phyloP scores from a whole-genome alignment of 2,797 vertebrate genomes.

The Parauchenoglanis ngamensis region DNA sequence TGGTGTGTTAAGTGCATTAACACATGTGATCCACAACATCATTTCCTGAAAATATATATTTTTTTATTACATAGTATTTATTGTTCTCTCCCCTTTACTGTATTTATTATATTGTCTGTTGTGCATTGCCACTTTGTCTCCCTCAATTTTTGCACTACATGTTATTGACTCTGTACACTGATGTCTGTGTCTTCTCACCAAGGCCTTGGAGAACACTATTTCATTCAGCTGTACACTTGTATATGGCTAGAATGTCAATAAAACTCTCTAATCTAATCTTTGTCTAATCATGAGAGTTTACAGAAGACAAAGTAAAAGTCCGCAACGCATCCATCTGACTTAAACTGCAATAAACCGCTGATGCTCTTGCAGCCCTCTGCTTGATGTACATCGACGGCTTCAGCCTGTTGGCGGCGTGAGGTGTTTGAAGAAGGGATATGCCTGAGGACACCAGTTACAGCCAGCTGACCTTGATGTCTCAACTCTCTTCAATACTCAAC shows the following conservation, averaged over 20 bases:
- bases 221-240: not conserved
- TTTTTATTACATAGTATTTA: not conserved
- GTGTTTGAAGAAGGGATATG: conserved; percentile 42
- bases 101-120: not conserved
- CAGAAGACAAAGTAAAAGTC: conserved; percentile 17
- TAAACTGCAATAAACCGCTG: conserved; percentile 25
- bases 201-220: not conserved
- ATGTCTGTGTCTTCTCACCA: not conserved
- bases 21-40: not conserved
- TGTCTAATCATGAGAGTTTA: not conserved
- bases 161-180: not conserved
- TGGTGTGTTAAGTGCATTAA: not conserved
- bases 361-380: conserved; percentile 23
- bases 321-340: not conserved
- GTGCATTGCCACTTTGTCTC: not conserved
- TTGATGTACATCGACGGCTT: conserved; percentile 12
- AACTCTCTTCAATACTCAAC: not conserved
- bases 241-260: not conserved
- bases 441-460: not conserved
- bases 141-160: not conserved
- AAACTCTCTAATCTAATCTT: not conserved
- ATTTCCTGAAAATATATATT: not conserved
- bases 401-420: conserved; percentile 7
- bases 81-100: not conserved
- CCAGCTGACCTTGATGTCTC: not conserved